A percentile compares a stretch with the other conserved stretches of the same genome.
Evolutionary conservation across 2,113 vertebrate species (phyloP).

Genomic region (Zosterops lateralis): DNA sequence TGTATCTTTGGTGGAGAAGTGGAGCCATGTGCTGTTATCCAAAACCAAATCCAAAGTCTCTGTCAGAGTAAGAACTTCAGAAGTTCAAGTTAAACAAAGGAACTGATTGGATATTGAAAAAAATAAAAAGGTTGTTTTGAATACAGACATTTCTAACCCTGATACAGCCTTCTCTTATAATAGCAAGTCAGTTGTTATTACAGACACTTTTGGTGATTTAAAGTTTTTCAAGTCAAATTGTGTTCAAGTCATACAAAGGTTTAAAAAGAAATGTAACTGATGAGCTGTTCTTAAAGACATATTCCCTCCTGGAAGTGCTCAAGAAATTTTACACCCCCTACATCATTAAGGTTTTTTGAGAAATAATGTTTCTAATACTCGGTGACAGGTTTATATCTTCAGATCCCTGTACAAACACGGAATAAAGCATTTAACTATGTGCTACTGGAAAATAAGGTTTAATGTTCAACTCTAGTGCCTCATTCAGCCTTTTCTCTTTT

Average conservation of each 20-base stretch:
- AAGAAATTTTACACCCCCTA: neutral
- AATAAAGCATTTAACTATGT: constrained; percentile 32
- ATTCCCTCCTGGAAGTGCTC: neutral
- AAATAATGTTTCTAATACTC: constrained; percentile 10
- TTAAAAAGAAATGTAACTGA: neutral
- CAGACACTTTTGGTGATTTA: neutral
- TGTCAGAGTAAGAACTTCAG: neutral
- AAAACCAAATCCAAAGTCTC: neutral
- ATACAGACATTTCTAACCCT: neutral
- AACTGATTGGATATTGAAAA: neutral
- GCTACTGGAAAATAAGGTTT: constrained; percentile 30
- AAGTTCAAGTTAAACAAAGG: neutral
- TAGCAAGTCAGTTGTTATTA: neutral
- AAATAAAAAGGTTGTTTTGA: neutral
- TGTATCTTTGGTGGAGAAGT: neutral
- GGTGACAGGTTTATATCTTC: constrained; percentile 40
- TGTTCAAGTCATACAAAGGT: neutral
- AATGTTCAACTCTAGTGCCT: neutral
- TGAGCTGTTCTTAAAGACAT: neutral
- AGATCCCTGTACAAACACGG: constrained; percentile 26
- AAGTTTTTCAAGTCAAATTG: neutral
- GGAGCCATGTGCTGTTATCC: neutral
- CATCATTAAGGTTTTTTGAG: neutral
- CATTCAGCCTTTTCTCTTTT: neutral
- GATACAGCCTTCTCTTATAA: neutral